Base-by-base conservation (phyloP, 2,888 invertebrate species). In the Tillus elongatus region DNA sequence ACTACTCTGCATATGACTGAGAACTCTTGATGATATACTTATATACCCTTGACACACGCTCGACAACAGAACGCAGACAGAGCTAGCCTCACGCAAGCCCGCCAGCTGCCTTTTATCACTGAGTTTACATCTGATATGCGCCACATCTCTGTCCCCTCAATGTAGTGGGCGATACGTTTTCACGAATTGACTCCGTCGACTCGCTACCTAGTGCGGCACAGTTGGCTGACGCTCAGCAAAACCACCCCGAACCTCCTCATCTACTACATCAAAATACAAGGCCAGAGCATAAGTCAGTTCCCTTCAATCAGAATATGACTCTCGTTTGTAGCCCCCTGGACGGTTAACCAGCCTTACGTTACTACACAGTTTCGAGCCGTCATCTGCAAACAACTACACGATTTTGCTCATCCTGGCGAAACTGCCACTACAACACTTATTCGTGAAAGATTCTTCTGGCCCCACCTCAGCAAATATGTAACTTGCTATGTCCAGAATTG, bases 121-220 rank as follows among this genome's bases (percentile, higher is more conserved):
- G 27, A 37, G 24, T 37, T 37, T 16, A 32, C 32, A 2, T 13
- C 32, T 2, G 16, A 37, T 6, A 12, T 37, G 12, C 13, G 14
- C 1, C 19, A 37, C 15, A n/a, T 19, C 2, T 10, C n/a, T 2
- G 37, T 26, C n/a, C 3, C n/a, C 9, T n/a, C 10, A 37, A 37
- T 14, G 16, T 37, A 9, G 32, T 37, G 3, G 37, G 24, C 2
- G 37, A 37, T 11, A n/a, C 16, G 10, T 33, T 37, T 2, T 37
- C 37, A 2, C 15, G 32, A 4, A 12, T 37, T 10, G 13, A 16
- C 2, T 4, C 11, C 16, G 14, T 34, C 24, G 24, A 16, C 2
- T 11, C 8, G 6, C 9, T 30, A 14, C n/a, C 12, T 12, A 8
- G 19, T 4, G n/a, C n/a, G 6, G 3, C n/a, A 24, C n/a, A 8